Evolutionary conservation across 2,888 invertebrate species (phyloP).

Genomic region (Morpho helenor): DNA sequence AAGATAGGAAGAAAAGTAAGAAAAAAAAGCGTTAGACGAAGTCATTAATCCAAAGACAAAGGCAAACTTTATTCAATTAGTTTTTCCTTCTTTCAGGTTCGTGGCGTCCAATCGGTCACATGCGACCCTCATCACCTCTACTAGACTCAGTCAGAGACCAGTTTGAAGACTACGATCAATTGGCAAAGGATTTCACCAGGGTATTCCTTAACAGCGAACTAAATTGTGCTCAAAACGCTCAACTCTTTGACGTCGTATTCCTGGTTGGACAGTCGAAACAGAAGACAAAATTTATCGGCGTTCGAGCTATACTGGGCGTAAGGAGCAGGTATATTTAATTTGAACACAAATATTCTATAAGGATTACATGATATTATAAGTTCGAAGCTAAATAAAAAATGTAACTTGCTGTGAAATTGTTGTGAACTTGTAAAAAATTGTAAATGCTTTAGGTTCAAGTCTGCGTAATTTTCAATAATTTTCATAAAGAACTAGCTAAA

Average conservation of each 20-base stretch:
- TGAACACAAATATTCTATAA: too few relatives aligned
- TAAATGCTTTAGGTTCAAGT: too few relatives aligned
- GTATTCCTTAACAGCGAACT: constrained; percentile 92
- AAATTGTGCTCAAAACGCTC: constrained; percentile 87
- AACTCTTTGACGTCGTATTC: constrained; percentile 94
- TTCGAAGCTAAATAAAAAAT: too few relatives aligned
- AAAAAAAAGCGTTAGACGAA: neutral
- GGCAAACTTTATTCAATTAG: neutral
- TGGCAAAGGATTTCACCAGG: constrained; percentile 94
- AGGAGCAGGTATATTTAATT: constrained; percentile 84
- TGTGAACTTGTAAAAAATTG: too few relatives aligned
- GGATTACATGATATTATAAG: too few relatives aligned
- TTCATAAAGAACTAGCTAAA: too few relatives aligned
- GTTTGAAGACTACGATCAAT: constrained; percentile 95
- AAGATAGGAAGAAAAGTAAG: neutral
- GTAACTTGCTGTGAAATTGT: too few relatives aligned
- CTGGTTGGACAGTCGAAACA: constrained; percentile 95
- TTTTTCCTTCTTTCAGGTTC: constrained; percentile 79
- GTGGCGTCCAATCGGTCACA: constrained; percentile 96
- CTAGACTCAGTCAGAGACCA: constrained; percentile 95
- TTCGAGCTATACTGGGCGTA: constrained; percentile 93
- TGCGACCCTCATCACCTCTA: constrained; percentile 95
- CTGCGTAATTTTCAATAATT: too few relatives aligned
- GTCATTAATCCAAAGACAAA: too few relatives aligned
- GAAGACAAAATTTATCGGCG: constrained; percentile 93